Conservation (phyloP, 2,888 invertebrate species). For the Nyleta sp. region DNA sequence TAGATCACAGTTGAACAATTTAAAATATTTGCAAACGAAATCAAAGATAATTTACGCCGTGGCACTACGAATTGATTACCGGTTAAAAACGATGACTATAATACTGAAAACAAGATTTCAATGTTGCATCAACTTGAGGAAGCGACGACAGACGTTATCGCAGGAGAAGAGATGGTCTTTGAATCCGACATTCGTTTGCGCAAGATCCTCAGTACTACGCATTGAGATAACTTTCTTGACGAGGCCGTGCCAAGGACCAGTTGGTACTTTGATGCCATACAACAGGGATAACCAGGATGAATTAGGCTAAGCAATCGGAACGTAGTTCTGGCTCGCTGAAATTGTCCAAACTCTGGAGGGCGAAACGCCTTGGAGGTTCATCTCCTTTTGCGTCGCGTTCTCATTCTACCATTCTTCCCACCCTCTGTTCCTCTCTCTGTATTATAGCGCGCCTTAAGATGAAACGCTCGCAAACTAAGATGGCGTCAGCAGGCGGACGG, state of each 20-base stretch:
- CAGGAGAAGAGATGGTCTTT: conserved; percentile 68
- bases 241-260: conserved; percentile 68
- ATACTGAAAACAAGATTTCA: conserved; percentile 54
- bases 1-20: too few relatives aligned
- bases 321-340: conserved; percentile 73
- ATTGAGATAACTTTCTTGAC: conserved; percentile 71
- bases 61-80: conserved; percentile 45
- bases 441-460: conserved; percentile 72
- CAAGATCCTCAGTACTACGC: conserved; percentile 60
- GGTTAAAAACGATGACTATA: conserved; percentile 35
- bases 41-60: too few relatives aligned
- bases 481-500: conserved; percentile 71
- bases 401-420: conserved; percentile 66
- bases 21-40: too few relatives aligned
- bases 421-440: conserved; percentile 66
- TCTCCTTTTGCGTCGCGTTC: conserved; percentile 69
- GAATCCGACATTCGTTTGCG: conserved; percentile 67
- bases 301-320: conserved; percentile 82
- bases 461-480: conserved; percentile 78
- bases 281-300: conserved; percentile 71
- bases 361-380: conserved; percentile 76
- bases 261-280: conserved; percentile 68
- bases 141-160: conserved; percentile 63
- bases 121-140: conserved; percentile 56
- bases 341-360: conserved; percentile 78